A percentile compares a stretch with the other conserved stretches of the same genome.
Conservation (phyloP, 2,888 invertebrate species). For the Halictus ligatus region DNA sequence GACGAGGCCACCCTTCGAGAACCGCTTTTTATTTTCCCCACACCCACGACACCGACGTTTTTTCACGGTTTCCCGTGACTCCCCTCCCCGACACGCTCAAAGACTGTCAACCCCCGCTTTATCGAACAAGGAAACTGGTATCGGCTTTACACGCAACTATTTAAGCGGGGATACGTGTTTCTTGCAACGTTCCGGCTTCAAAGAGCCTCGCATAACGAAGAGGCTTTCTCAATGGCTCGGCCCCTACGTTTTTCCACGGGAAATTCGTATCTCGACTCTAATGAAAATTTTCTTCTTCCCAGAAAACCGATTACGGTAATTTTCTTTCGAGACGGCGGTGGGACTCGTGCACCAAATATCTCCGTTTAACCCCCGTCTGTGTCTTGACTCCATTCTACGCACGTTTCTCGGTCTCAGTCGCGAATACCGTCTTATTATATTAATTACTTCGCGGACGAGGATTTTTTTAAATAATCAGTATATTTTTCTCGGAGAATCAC, state of each 20-base stretch:
- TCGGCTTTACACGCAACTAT: constrained; percentile 62
- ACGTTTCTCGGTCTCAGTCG: not conserved
- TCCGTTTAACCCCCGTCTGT: not conserved
- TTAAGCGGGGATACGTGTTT: constrained; percentile 60
- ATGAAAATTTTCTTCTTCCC: constrained; percentile 36
- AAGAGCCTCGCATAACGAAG: constrained; percentile 50
- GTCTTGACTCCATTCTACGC: not conserved
- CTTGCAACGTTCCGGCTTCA: constrained; percentile 56
- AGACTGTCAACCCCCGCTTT: constrained; percentile 38
- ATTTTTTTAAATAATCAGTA: too few species aligned
- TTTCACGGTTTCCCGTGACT: constrained; percentile 34
- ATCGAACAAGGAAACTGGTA: constrained; percentile 46
- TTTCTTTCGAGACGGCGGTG: not conserved
- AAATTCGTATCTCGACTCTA: constrained; percentile 12
- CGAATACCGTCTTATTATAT: not conserved
- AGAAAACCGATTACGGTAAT: not conserved
- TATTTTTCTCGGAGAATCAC: too few species aligned
- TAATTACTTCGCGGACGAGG: too few species aligned
- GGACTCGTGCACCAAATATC: not conserved
- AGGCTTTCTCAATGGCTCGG: not conserved
- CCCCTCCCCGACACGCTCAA: constrained; percentile 26
- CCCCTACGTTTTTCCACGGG: constrained; percentile 2
- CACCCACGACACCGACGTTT: constrained; percentile 2
- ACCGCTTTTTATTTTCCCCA: constrained; percentile 46
- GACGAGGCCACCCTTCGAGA: constrained; percentile 55